Percentiles rank a stretch among this genome's conserved stretches.
Evolutionary conservation across 23 tunicate genomes (phyloP).

Genomic region (Diplosoma virens): DNA sequence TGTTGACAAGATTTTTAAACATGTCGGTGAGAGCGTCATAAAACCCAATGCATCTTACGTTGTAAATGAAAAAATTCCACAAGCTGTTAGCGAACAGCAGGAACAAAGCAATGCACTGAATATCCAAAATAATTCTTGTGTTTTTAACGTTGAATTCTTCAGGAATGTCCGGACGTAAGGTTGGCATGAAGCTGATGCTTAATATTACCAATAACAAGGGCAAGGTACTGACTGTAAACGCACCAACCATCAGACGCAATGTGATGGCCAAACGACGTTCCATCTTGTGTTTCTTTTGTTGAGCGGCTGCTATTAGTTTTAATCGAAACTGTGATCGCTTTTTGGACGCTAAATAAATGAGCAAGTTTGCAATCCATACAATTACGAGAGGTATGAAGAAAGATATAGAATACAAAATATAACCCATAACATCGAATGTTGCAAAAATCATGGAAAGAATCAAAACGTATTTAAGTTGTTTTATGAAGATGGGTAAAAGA

Average conservation of each 20-base stretch:
- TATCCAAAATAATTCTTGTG: too few relatives aligned
- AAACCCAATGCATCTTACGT: too few relatives aligned
- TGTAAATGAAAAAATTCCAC: conserved; percentile 15
- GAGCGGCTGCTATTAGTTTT: background rate
- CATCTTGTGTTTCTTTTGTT: background rate
- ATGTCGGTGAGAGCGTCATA: too few relatives aligned
- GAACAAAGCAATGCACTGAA: background rate
- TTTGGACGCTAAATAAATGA: background rate
- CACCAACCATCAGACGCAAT: conserved; percentile 7
- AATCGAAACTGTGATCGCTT: background rate
- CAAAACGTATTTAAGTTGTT: background rate
- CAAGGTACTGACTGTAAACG: background rate
- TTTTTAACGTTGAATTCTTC: background rate
- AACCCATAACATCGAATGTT: background rate
- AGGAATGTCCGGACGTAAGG: background rate
- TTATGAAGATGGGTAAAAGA: background rate
- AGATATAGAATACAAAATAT: background rate
- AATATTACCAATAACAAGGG: background rate
- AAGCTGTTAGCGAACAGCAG: background rate
- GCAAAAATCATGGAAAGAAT: background rate
- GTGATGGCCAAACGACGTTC: conserved; percentile 3
- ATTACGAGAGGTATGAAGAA: background rate
- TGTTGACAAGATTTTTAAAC: too few relatives aligned
- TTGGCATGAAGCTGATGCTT: background rate
- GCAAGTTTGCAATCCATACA: conserved; percentile 15